phyloP scores from a whole-genome alignment of 2,797 vertebrate genomes.

The Lacerta bilineata region DNA sequence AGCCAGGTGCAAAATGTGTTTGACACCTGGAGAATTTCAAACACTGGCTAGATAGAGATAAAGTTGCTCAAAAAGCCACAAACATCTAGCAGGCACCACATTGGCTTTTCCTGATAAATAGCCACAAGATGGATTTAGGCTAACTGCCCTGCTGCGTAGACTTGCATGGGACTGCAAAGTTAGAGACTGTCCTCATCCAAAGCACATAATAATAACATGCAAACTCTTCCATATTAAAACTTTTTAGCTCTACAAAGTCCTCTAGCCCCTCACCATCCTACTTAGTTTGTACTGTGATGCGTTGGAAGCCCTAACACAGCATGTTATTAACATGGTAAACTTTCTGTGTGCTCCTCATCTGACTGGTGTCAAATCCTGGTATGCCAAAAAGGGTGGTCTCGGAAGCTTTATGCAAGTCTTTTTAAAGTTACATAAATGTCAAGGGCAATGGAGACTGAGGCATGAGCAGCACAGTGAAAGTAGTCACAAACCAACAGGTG shows the following conservation, averaged over 20 bases:
- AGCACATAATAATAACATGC: no score
- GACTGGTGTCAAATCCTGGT: not conserved
- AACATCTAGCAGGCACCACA: no score
- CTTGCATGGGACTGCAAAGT: no score
- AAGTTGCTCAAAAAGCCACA: no score
- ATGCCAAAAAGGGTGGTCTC: conserved; percentile 19
- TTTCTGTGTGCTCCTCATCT: conserved; percentile 23
- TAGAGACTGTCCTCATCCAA: not conserved
- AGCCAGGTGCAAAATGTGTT: no score
- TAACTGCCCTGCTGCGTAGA: not conserved
- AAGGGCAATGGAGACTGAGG: conserved; percentile 48
- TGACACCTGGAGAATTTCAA: not conserved
- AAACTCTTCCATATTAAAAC: not conserved
- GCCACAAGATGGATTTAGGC: not conserved
- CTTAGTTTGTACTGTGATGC: not conserved
- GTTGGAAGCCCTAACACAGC: conserved; percentile 14
- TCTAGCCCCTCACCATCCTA: conserved; percentile 8
- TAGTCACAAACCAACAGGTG: conserved; percentile 45
- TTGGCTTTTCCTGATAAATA: not conserved
- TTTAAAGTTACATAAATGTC: conserved; percentile 35
- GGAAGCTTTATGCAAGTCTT: not conserved
- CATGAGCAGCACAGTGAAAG: not conserved
- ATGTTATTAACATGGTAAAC: conserved; percentile 20
- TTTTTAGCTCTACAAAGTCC: not conserved
- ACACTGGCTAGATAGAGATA: no score